phyloP scores from a whole-genome alignment of 37 sponge, comb jelly and placozoan genomes.

The Beroe ovata region DNA sequence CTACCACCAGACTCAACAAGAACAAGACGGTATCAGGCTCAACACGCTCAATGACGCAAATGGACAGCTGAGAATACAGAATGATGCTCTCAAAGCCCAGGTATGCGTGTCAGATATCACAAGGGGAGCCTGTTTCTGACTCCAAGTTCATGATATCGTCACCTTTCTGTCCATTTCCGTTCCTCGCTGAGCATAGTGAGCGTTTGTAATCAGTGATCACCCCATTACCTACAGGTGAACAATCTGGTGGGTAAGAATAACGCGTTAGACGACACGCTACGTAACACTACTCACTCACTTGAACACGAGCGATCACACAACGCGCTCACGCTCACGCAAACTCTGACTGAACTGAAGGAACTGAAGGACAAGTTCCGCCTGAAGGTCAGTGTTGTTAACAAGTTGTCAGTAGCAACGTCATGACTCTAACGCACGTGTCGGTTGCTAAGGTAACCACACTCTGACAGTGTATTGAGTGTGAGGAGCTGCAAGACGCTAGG shows the following conservation, averaged over 20 bases:
- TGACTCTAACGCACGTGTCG: no score
- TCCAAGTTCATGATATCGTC: no score
- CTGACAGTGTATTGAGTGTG: slow-evolving; percentile 60
- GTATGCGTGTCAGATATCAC: no score
- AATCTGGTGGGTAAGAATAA: slow-evolving; percentile 62
- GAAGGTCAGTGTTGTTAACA: neutral
- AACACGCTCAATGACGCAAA: slow-evolving; percentile 59
- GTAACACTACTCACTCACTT: slow-evolving; percentile 59
- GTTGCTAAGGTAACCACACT: no score
- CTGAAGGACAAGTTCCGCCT: slow-evolving; percentile 56
- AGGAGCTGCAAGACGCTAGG: slow-evolving; percentile 52
- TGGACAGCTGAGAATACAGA: slow-evolving; percentile 60
- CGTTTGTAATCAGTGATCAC: no score
- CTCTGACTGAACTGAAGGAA: slow-evolving; percentile 43
- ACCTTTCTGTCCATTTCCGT: no score
- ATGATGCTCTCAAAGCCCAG: slow-evolving; percentile 61
- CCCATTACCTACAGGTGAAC: no score
- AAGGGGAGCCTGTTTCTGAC: no score
- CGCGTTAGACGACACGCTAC: slow-evolving; percentile 50
- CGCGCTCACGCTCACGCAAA: slow-evolving; percentile 53
- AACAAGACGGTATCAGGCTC: slow-evolving; percentile 21
- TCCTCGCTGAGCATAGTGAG: no score
- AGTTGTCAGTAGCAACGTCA: no score
- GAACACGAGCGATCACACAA: slow-evolving; percentile 67
- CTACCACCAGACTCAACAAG: slow-evolving; percentile 38